phyloP scores from a whole-genome alignment of 2,797 vertebrate genomes.

The Melanotaenia boesemani region DNA sequence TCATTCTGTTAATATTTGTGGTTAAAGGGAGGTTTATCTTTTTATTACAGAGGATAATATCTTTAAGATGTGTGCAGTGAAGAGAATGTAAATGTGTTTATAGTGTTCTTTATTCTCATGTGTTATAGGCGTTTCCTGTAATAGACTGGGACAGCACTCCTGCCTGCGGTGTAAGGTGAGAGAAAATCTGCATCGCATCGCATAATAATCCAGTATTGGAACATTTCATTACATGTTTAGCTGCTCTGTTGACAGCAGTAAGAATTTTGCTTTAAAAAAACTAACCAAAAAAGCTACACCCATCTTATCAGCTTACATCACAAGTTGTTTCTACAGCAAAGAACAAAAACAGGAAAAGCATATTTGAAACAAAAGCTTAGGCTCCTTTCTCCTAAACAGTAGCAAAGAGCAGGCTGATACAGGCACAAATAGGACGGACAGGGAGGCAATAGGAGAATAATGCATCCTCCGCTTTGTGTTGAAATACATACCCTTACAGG shows the following conservation, averaged over 20 bases:
- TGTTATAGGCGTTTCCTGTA: conserved; percentile 92
- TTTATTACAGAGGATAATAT: neutral
- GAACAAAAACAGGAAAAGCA: neutral
- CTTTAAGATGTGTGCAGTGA: conserved; percentile 12
- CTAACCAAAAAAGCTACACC: neutral
- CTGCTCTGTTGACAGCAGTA: neutral
- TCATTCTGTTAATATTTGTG: neutral
- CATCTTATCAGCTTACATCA: neutral
- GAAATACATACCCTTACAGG: no score
- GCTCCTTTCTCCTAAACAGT: neutral
- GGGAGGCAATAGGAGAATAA: no score
- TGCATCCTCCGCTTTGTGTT: no score
- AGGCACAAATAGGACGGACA: no score
- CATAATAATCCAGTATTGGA: neutral
- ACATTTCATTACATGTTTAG: neutral
- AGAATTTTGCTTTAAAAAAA: neutral
- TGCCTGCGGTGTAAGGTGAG: conserved; percentile 97
- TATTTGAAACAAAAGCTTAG: conserved; percentile 1
- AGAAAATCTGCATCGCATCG: neutral
- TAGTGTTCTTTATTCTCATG: neutral
- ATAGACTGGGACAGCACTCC: conserved; percentile 95
- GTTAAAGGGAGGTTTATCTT: conserved; percentile 1
- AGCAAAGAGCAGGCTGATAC: no score
- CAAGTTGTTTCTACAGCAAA: neutral
- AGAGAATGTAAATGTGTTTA: conserved; percentile 3